Conservation (phyloP, 2,797 vertebrate species). For the Thalassophryne amazonica region DNA sequence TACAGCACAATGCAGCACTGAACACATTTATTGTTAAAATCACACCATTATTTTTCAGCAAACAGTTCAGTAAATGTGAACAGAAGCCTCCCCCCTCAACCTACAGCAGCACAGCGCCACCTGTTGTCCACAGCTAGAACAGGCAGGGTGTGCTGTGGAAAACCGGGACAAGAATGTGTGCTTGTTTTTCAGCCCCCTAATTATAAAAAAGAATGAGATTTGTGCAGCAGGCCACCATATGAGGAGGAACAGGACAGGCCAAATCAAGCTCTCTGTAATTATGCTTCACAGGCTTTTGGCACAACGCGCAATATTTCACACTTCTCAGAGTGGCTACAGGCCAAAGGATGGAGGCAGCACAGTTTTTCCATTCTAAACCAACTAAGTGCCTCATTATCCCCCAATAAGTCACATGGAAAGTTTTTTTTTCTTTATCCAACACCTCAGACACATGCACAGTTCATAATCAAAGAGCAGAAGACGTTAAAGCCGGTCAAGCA, state of each 20-base stretch:
- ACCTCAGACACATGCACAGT: slow-evolving; percentile 72
- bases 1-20: not conserved
- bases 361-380: slow-evolving; percentile 70
- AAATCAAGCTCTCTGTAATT: slow-evolving; percentile 83
- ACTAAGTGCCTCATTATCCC: slow-evolving; percentile 82
- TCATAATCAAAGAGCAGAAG: slow-evolving; percentile 54
- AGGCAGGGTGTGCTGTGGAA: slow-evolving; percentile 24
- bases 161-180: slow-evolving; percentile 52
- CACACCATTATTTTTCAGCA: not conserved
- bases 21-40: no score
- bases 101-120: slow-evolving; percentile 62
- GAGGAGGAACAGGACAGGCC: slow-evolving; percentile 82
- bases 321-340: slow-evolving; percentile 69
- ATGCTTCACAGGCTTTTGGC: slow-evolving; percentile 76
- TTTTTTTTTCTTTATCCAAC: slow-evolving; percentile 64
- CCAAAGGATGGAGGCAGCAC: slow-evolving; percentile 48
- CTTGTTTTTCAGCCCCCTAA: slow-evolving; percentile 79
- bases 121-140: slow-evolving; percentile 50
- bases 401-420: slow-evolving; percentile 74
- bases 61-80: not conserved
- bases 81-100: not conserved
- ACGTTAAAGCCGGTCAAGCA: slow-evolving; percentile 73
- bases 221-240: slow-evolving; percentile 83
- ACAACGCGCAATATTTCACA: slow-evolving; percentile 75
- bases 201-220: slow-evolving; percentile 79